Percentiles rank a stretch among this genome's conserved stretches.
Conservation (phyloP, 1,140 invertebrate species). For the Oryctes rhinoceros region DNA sequence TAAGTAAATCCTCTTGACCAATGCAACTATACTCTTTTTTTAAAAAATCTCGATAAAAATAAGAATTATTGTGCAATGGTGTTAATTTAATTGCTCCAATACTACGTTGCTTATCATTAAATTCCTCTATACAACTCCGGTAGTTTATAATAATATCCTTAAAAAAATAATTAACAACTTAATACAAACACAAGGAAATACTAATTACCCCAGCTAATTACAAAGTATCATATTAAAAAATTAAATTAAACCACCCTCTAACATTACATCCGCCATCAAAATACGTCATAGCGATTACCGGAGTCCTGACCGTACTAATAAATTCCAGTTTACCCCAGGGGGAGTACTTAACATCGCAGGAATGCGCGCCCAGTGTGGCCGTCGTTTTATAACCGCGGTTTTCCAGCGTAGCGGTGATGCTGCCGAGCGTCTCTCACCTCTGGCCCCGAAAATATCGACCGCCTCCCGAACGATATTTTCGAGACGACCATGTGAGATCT, state of each 20-base stretch:
- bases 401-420: conserved; percentile 30
- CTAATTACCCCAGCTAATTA: not conserved
- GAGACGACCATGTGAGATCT: conserved; percentile 36
- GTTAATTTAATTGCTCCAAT: no score
- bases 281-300: no score
- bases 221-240: not conserved
- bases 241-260: not conserved
- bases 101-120: no score
- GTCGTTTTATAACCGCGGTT: not conserved
- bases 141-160: no score
- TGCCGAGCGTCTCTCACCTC: conserved; percentile 20
- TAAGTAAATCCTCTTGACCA: no score
- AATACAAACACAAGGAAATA: no score
- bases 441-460: conserved; percentile 20
- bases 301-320: no score
- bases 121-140: no score
- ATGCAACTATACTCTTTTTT: no score
- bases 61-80: no score
- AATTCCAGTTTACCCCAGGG: not conserved
- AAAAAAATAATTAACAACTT: no score
- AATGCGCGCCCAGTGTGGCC: not conserved
- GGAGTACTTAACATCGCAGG: not conserved
- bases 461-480: conserved; percentile 1
- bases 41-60: no score
- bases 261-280: not conserved